phyloP scores from a whole-genome alignment of 2,113 vertebrate genomes.

The Tyto alba region DNA sequence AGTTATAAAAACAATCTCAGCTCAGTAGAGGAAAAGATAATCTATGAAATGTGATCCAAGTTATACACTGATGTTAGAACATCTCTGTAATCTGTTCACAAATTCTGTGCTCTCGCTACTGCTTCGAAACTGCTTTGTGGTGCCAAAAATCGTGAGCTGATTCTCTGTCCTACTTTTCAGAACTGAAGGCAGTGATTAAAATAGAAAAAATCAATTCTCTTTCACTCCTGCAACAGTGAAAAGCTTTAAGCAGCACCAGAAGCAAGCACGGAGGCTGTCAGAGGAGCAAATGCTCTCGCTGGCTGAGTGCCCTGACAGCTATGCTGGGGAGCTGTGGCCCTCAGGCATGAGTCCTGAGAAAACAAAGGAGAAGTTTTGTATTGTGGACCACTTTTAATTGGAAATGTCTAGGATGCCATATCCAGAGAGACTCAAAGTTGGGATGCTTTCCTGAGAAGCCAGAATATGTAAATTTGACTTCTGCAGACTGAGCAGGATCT shows the following conservation, averaged over 20 bases:
- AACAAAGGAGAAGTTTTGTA: neutral
- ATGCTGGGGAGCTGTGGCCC: neutral
- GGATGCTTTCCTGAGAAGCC: neutral
- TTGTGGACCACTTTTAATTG: neutral
- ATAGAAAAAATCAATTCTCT: slow-evolving; percentile 50
- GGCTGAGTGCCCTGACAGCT: neutral
- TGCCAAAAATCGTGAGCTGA: slow-evolving; percentile 55
- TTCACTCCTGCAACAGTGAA: neutral
- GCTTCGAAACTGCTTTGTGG: neutral
- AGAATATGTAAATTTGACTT: neutral
- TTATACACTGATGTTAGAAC: neutral
- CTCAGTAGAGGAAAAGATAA: neutral
- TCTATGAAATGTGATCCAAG: neutral
- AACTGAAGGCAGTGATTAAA: slow-evolving; percentile 25
- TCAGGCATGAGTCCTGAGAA: rapidly evolving
- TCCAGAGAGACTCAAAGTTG: neutral
- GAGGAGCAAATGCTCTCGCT: neutral
- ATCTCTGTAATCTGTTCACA: slow-evolving; percentile 16
- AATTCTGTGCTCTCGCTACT: neutral
- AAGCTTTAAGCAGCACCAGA: neutral
- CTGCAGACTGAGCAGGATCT: neutral
- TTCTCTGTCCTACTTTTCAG: slow-evolving; percentile 51
- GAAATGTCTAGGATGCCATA: neutral
- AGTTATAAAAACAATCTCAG: neutral
- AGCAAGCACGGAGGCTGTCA: neutral